phyloP scores from a whole-genome alignment of 2,113 vertebrate genomes.

The human region DNA sequence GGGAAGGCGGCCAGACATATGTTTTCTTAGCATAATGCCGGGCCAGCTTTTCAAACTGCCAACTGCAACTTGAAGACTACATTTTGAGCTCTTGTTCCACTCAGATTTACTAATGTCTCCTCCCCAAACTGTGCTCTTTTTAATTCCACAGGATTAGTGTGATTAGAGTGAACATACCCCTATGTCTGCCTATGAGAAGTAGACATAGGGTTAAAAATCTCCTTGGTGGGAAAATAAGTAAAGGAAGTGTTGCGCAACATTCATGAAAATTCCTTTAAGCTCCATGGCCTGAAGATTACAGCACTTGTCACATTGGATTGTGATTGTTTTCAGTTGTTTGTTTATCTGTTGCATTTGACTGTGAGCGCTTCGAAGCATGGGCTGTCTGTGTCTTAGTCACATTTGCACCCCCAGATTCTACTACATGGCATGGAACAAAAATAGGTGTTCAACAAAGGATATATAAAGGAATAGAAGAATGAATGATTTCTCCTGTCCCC shows the following conservation, averaged over 20 bases:
- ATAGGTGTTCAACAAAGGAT: background rate
- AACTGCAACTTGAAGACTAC: background rate
- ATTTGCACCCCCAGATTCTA: background rate
- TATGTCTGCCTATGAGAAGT: background rate
- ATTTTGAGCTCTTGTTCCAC: background rate
- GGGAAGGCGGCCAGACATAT: conserved; percentile 4
- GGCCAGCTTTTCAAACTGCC: background rate
- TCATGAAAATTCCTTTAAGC: background rate
- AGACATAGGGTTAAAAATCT: background rate
- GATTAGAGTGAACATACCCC: background rate
- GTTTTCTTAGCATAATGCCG: background rate
- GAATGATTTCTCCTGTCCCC: background rate
- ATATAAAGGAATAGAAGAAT: background rate
- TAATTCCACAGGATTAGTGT: background rate
- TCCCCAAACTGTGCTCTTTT: background rate
- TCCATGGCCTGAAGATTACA: too few species aligned
- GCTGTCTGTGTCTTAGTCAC: background rate
- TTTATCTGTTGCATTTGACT: background rate
- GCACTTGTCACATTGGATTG: background rate
- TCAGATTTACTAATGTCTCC: background rate
- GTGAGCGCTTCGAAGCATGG: background rate
- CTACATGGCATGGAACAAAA: background rate
- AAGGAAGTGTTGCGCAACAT: background rate
- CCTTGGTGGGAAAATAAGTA: background rate
- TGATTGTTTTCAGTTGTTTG: background rate